These are phyloP conservation scores for Streblospio benedicti DNA, from an alignment of 1,140 invertebrate genomes.

Conservation along the genomic window DNA sequence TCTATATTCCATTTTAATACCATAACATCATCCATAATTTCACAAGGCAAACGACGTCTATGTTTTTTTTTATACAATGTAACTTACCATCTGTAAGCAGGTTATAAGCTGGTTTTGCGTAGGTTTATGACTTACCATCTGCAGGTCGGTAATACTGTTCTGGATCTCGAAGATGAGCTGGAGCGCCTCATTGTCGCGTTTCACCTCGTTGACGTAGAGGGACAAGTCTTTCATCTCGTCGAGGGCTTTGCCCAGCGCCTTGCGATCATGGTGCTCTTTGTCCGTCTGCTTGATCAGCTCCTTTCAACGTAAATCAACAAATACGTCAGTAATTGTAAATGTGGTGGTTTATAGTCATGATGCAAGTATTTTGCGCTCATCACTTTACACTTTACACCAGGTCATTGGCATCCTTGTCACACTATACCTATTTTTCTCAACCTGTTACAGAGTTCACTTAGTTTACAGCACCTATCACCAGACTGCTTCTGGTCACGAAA, in stretches of 20 bases:
- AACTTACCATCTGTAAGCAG: too few relatives aligned
- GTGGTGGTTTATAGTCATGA: not conserved
- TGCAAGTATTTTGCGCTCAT: too few relatives aligned
- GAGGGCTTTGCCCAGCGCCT: constrained; percentile 73
- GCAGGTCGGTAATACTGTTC: constrained; percentile 53
- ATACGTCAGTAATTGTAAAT: not conserved
- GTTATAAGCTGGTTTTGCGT: too few relatives aligned
- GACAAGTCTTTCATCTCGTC: constrained; percentile 96
- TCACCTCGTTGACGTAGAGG: constrained; percentile 97
- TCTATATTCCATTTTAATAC: not conserved
- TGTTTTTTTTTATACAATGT: too few relatives aligned
- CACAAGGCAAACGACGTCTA: too few relatives aligned
- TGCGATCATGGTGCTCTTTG: constrained; percentile 57
- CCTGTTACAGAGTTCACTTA: too few relatives aligned
- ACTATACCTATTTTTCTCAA: too few relatives aligned
- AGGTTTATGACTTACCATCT: constrained; percentile 44
- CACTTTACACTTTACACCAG: too few relatives aligned
- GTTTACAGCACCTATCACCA: too few relatives aligned
- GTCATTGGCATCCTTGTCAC: too few relatives aligned
- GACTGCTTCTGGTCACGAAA: too few relatives aligned
- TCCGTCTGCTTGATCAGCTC: constrained; percentile 83
- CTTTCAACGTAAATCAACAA: constrained; percentile 50
- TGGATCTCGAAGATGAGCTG: constrained; percentile 84
- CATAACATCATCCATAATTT: too few relatives aligned
- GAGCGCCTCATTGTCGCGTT: constrained; percentile 85